Evolutionary conservation across 2,113 vertebrate genomes (phyloP).

Genomic region (Clupea harengus): DNA sequence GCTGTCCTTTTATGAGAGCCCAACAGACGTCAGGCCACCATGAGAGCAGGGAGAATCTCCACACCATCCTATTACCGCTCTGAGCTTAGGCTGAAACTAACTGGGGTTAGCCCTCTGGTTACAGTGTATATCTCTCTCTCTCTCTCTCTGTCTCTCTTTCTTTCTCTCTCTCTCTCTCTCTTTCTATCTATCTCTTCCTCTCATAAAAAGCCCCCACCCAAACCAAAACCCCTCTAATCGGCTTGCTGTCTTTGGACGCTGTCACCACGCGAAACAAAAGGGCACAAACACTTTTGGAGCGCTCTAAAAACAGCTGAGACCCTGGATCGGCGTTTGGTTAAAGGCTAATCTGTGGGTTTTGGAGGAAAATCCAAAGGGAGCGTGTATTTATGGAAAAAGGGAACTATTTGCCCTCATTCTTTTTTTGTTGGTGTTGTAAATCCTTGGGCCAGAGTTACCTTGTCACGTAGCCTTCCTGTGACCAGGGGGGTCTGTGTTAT

Average conservation of each 20-base stretch:
- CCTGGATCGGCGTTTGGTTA: not conserved
- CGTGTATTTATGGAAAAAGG: not conserved
- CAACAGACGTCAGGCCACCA: not conserved
- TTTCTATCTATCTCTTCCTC: not conserved
- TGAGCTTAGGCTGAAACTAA: conserved; percentile 56
- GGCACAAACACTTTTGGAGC: conserved; percentile 33
- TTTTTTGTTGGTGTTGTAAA: not conserved
- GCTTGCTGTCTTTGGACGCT: conserved; percentile 43
- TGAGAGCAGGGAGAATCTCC: not conserved
- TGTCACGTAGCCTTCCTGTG: not conserved
- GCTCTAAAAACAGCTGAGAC: conserved; percentile 42
- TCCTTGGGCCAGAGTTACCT: not conserved
- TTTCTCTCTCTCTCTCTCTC: not conserved
- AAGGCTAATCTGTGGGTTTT: not conserved
- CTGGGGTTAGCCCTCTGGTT: conserved; percentile 20
- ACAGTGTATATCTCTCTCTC: not conserved
- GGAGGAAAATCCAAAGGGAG: not conserved
- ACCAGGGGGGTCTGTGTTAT: not conserved
- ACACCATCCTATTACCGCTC: conserved; percentile 46
- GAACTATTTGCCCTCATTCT: not conserved
- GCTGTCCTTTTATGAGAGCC: not conserved
- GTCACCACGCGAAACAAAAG: conserved; percentile 53
- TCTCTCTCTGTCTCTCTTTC: not conserved
- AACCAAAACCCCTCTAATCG: conserved; percentile 49
- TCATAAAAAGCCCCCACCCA: not conserved